Percentiles rank a stretch among this genome's conserved stretches.
Evolutionary conservation across 2,113 vertebrate species (phyloP).

Genomic region (Bubalus kerabau): DNA sequence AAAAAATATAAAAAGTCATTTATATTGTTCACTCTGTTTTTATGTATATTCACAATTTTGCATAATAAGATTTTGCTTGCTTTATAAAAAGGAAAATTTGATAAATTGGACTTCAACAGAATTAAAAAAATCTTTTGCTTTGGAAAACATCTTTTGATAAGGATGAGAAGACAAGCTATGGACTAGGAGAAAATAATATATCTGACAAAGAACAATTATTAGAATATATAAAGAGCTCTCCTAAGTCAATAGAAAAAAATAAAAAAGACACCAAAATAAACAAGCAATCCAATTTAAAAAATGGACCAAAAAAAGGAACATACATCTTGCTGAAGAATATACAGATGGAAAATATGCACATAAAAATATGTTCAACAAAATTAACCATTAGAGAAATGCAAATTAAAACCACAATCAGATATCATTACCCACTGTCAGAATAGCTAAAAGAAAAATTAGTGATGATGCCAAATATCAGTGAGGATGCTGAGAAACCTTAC

Average conservation of each 20-base stretch:
- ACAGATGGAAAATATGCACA: not conserved
- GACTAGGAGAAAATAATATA: not conserved
- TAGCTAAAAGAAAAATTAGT: not conserved
- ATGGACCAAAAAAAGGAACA: not conserved
- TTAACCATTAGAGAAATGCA: constrained; percentile 10
- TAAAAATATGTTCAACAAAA: constrained; percentile 28
- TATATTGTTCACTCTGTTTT: not conserved
- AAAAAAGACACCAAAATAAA: not conserved
- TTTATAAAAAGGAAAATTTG: not conserved
- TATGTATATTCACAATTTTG: not conserved
- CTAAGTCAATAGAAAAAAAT: not conserved
- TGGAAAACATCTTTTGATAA: not conserved
- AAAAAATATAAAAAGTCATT: not conserved
- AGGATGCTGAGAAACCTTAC: not conserved
- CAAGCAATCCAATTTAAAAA: not conserved
- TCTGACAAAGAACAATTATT: not conserved
- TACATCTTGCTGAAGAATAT: constrained; percentile 16
- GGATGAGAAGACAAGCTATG: not conserved
- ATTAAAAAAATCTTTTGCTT: not conserved
- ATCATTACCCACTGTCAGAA: not conserved
- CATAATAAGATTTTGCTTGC: not conserved
- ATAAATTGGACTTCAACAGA: not conserved
- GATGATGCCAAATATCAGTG: not conserved
- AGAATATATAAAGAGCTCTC: not conserved
- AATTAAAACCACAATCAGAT: constrained; percentile 8